Base-by-base conservation (phyloP, 2,888 invertebrate genomes). In the Brachyptera risi region DNA sequence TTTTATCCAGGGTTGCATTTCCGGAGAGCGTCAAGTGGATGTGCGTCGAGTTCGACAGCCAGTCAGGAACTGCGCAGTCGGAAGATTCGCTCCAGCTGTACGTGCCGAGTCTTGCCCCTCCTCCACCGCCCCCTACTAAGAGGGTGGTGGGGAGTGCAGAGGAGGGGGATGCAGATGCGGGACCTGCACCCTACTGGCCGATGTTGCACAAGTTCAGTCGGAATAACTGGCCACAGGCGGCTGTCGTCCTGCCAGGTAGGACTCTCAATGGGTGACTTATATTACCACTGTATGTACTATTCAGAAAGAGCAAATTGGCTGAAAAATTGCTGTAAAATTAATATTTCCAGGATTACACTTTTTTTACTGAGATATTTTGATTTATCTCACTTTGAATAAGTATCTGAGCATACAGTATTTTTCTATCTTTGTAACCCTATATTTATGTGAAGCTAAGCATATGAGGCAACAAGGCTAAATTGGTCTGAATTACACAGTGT, bases 11-110 rank as follows among this genome's bases (percentile, higher is more conserved):
- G 74, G 94, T 96, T 7, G 81, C 87, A 40, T 97, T 98, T 76
- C 95, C 96, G 0, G 80, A 87, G 1, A 83, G 83, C 66, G 92
- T 98, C 0, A 88, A 91, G 66, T 96, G 96, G 92, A 80, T 98
- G 71, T 90, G 91, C 13, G 77, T 98, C 3, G 96, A 97, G 77
- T 96, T 98, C 77, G 96, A 96, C 73, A 83, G 90, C 0, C 86
- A 90, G 63, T 96, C 95, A 74, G 87, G 93, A 57, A 96, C 96
- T 0, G 91, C 90, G 1, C 97, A 96, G 76, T 86, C 90, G 0
- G 97, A 97, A 76, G 97, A 98, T 77, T 87, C 88, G 15, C 75
- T 92, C 7, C 86, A 90, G 56, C 78, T 92, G 15, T 86, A 85
- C 67, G 81, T 87, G 68, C 86, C 86, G 7, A 62, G 64, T 26